Evolutionary conservation across 2,888 invertebrate genomes (phyloP), one percentile per base, ranked within the genome.

Genomic region (Lottia gigantea): DNA sequence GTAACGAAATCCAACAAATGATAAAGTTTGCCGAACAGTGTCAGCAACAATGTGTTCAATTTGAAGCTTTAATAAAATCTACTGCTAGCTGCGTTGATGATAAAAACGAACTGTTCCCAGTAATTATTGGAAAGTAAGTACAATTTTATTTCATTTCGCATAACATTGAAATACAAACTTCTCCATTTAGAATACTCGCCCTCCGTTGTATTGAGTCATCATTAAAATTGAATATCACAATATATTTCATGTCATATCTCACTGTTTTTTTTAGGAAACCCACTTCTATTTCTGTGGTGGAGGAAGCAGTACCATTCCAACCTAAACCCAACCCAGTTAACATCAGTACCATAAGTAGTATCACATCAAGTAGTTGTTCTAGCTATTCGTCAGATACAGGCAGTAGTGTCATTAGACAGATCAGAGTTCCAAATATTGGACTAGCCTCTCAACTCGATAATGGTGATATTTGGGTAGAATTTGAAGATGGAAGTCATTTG

Each of bases 111-210:
- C 55, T 55, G 55, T 55, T 55, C 23, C 55, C 55, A 12, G 55
- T 55, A 12, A 55, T 55, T 19, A 55, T 55, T 55, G 55, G 55
- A 55, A 55, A 55, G 55, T 55, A 55, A 55, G 55, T 55, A 55
- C 19, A 55, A 55, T 55, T 23, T 23, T 19, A 40, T 40, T 40
- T 6, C 40, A 40, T 40, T 40, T 40, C 7, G 11, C 40, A 40
- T 40, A 40, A 31, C 31, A 31, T 31, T 31, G 31, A 31, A 31
- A 31, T 31, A 31, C 2, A 31, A 31, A 3, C 6, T 31, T 31
- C 31, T 31, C n/a, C n/a, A n/a, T n/a, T n/a, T n/a, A n/a, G n/a
- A n/a, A n/a, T n/a, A n/a, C n/a, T n/a, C n/a, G n/a, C n/a, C 6
- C 31, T 31, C 2, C 31, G 31, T 4, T 4, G 31, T 31, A 31